Conservation (phyloP, 1,140 invertebrate genomes). For the Hesperophylax magnus region DNA sequence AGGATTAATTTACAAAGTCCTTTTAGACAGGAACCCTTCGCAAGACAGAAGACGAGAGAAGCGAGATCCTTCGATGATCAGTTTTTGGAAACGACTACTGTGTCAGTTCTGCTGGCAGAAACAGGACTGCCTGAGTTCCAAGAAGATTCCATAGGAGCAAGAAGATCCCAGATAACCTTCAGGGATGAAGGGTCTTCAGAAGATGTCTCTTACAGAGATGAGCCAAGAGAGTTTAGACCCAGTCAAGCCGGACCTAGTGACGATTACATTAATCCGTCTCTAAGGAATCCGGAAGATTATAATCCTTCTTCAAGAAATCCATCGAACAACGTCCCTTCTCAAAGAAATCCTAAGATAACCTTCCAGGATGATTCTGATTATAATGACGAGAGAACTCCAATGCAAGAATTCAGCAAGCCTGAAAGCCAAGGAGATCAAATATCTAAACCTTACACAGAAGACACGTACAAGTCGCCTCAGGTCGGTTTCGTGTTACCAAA, state of each 20-base stretch:
- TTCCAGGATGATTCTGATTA: constrained; percentile 44
- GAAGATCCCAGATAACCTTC: constrained; percentile 49
- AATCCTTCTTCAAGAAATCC: too few relatives aligned
- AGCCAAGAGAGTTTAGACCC: constrained; percentile 2
- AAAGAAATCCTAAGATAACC: not conserved
- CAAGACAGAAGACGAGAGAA: constrained; percentile 60
- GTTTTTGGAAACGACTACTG: not conserved
- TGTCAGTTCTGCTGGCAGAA: not conserved
- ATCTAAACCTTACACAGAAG: constrained; percentile 6
- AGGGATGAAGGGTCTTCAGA: constrained; percentile 48
- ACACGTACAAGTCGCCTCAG: not conserved
- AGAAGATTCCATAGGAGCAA: constrained; percentile 43
- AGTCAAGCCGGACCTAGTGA: constrained; percentile 16
- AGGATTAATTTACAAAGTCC: constrained; percentile 22
- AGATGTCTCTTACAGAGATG: constrained; percentile 30
- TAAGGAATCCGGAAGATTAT: not conserved
- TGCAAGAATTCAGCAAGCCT: not conserved
- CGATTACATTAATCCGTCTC: constrained; percentile 6
- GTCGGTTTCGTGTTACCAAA: not conserved
- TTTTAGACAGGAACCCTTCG: constrained; percentile 57
- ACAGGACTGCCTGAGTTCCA: not conserved
- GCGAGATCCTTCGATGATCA: constrained; percentile 53
- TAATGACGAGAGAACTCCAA: constrained; percentile 27
- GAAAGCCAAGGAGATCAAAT: constrained; percentile 14
- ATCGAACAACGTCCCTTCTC: too few relatives aligned